phyloP scores from a whole-genome alignment of 2,113 vertebrate genomes.

The Brachirus orientalis region DNA sequence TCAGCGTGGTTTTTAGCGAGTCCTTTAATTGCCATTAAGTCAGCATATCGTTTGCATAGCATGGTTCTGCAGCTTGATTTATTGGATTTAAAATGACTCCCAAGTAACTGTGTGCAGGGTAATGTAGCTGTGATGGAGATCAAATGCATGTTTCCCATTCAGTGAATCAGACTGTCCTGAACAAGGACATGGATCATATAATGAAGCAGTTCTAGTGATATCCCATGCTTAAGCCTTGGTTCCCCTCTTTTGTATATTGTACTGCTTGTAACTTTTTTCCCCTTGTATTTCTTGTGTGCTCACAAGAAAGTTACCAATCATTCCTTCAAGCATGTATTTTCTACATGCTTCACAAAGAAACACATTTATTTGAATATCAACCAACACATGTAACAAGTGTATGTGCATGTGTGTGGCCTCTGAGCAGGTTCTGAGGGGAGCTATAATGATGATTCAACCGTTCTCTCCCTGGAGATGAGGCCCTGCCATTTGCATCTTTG shows the following conservation, averaged over 20 bases:
- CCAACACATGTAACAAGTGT: too few relatives aligned
- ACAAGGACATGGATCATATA: neutral
- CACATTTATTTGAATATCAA: too few relatives aligned
- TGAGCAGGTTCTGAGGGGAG: too few relatives aligned
- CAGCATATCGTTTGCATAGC: neutral
- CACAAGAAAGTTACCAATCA: too few relatives aligned
- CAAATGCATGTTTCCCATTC: too few relatives aligned
- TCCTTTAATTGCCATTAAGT: constrained; percentile 9
- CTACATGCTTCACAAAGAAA: too few relatives aligned
- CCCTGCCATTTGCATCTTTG: constrained; percentile 49
- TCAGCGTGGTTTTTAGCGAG: neutral
- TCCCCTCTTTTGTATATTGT: neutral
- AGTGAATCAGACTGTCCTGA: neutral
- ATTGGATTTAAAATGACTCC: constrained; percentile 3
- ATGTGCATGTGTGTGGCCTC: constrained; percentile 6
- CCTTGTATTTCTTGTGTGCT: neutral
- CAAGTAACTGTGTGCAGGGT: neutral
- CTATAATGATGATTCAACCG: constrained; percentile 64
- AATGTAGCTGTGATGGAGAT: neutral
- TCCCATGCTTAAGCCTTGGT: neutral
- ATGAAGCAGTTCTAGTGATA: neutral
- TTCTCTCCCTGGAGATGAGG: constrained; percentile 56
- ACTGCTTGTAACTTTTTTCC: neutral
- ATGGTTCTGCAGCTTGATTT: neutral
- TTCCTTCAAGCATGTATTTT: too few relatives aligned